Base-by-base conservation (phyloP, 1,140 invertebrate species). In the Chrysomallon squamiferum region DNA sequence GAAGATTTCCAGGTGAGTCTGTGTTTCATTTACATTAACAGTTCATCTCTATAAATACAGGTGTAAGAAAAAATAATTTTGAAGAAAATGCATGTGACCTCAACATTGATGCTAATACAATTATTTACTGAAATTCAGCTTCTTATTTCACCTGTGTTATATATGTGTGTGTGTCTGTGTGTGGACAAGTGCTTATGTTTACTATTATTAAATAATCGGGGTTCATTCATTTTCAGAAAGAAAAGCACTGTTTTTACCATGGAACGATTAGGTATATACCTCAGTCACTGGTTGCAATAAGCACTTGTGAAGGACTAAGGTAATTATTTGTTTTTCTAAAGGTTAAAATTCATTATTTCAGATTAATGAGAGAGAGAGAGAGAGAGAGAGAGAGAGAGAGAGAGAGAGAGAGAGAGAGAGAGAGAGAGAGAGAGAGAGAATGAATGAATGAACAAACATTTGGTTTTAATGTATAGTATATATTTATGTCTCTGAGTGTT, bases 191-290 rank as follows among this genome's bases (percentile, higher is more conserved):
- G n/a, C n/a, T n/a, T n/a, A n/a, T n/a, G n/a, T n/a, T n/a, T n/a
- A n/a, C n/a, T n/a, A n/a, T n/a, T n/a, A n/a, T n/a, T n/a, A n/a
- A n/a, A n/a, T n/a, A n/a, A n/a, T n/a, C n/a, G n/a, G n/a, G n/a
- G n/a, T n/a, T n/a, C n/a, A n/a, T 15, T 38, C 35, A 29, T 54
- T 54, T 54, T 54, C 25, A 54, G 50, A 54, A 22, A 30, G 22
- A 54, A 27, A 54, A 54, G 15, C 50, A 54, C 25, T 54, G 50
- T 54, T 54, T 27, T 54, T 54, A 54, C 25, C 50, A 54, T 54
- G 50, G 50, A 9, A 54, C 50, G 15, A 30, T 54, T 54, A 18
- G 50, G 25, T 54, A 54, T 20, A 27, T 30, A 1, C 50, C 50
- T 30, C 22, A 54, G 22, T 54, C 50, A 25, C 20, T 54, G 25